phyloP scores from a whole-genome alignment of 2,113 vertebrate species.

The Genyomyrus donnyi region DNA sequence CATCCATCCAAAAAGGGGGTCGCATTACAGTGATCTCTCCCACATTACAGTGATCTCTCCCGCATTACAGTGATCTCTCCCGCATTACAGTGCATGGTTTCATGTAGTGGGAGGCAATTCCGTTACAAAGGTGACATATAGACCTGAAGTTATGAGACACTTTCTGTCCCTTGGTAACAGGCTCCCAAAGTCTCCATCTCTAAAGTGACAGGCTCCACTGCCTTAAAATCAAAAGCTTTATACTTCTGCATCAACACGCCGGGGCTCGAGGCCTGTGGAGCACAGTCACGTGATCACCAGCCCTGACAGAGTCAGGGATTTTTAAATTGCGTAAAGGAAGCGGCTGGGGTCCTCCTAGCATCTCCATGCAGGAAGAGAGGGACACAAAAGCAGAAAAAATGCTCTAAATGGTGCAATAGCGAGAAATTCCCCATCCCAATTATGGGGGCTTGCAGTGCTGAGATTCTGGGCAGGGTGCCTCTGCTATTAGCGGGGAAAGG shows the following conservation, averaged over 20 bases:
- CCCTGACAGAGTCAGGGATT: not conserved
- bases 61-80: not conserved
- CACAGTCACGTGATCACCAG: not conserved
- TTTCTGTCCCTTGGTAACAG: not conserved
- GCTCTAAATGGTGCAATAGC: not conserved
- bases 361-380: not conserved
- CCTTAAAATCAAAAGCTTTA: not conserved
- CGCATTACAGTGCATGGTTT: not conserved
- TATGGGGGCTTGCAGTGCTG: not conserved
- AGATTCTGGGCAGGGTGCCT: too few relatives aligned
- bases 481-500: not conserved
- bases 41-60: not conserved
- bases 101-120: not conserved
- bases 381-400: not conserved
- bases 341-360: not conserved
- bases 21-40: not conserved
- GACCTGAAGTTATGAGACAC: not conserved
- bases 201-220: not conserved
- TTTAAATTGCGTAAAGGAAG: not conserved
- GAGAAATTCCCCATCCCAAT: conserved; percentile 3
- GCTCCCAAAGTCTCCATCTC: not conserved
- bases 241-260: not conserved
- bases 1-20: not conserved
- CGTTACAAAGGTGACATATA: not conserved
- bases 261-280: not conserved